A percentile compares a stretch with the other conserved stretches of the same genome.
Evolutionary conservation across 2,888 invertebrate genomes (phyloP).

Genomic region (Eupithecia exiguata): DNA sequence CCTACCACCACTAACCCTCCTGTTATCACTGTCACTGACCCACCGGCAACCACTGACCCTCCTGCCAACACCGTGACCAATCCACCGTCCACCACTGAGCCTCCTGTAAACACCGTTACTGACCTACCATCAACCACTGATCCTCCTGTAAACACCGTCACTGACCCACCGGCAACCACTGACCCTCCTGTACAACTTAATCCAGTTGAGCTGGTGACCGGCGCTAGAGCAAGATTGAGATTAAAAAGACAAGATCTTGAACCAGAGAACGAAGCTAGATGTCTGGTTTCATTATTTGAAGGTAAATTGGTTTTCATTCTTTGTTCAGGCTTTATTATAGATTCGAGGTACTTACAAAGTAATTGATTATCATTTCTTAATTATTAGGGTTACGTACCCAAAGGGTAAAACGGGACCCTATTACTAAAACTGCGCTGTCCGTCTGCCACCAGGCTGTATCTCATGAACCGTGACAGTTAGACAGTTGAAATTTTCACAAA

Average conservation of each 20-base stretch:
- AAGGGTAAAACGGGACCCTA: too few relatives aligned
- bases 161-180: neutral
- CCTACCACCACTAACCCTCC: slow-evolving; percentile 4
- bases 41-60: slow-evolving; percentile 12
- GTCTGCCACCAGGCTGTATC: too few relatives aligned
- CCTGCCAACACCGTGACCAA: neutral
- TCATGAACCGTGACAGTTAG: too few relatives aligned
- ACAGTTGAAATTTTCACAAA: too few relatives aligned
- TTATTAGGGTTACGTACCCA: too few relatives aligned
- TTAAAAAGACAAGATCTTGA: slow-evolving; percentile 27
- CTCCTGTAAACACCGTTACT: neutral
- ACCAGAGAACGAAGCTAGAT: slow-evolving; percentile 49
- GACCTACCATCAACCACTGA: neutral
- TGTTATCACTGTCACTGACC: neutral
- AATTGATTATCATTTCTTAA: neutral
- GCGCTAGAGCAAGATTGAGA: slow-evolving; percentile 29
- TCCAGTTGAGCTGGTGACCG: neutral
- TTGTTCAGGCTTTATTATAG: too few relatives aligned
- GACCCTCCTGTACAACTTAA: neutral
- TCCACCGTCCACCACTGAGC: neutral
- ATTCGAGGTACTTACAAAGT: neutral
- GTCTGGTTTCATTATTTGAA: slow-evolving; percentile 55
- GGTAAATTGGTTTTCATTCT: slow-evolving; percentile 37
- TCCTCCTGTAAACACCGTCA: neutral
- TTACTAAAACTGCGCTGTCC: too few relatives aligned